These are phyloP conservation scores for Perdita meconis DNA, from an alignment of 2,888 invertebrate species.

Conservation along the genomic window DNA sequence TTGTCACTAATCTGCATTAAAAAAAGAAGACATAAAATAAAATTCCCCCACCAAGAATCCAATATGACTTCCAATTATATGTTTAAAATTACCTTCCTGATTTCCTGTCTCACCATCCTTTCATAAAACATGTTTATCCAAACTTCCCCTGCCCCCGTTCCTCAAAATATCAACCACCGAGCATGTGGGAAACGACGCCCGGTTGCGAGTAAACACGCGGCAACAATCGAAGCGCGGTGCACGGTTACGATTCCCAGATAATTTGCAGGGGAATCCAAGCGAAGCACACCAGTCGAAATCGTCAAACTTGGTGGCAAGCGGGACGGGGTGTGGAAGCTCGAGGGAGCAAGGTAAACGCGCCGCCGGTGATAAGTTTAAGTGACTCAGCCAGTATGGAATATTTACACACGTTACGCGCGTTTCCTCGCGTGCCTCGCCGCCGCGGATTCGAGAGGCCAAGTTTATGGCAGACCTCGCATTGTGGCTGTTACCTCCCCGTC, in stretches of 20 bases:
- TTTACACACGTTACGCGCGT: conserved; percentile 52
- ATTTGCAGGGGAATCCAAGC: conserved; percentile 46
- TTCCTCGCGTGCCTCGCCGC: not conserved
- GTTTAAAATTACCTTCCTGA: no score
- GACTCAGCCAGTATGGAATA: conserved; percentile 56
- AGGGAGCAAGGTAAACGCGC: conserved; percentile 57
- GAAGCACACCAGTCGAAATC: conserved; percentile 37
- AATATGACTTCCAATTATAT: no score
- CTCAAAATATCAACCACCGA: not conserved
- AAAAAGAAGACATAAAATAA: no score
- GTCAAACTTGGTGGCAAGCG: conserved; percentile 49
- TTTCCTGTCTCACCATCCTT: no score
- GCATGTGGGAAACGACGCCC: conserved; percentile 19
- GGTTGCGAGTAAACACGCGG: conserved; percentile 40
- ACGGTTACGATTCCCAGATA: conserved; percentile 43
- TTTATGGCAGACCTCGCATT: conserved; percentile 73
- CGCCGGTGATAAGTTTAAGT: conserved; percentile 60
- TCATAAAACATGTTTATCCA: not conserved
- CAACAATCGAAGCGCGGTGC: conserved; percentile 44
- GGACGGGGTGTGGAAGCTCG: conserved; percentile 62
- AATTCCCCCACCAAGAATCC: no score
- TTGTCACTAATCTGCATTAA: no score
- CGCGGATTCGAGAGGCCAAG: conserved; percentile 42
- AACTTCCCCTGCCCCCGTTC: not conserved
- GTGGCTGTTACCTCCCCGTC: conserved; percentile 70